Base-by-base conservation (phyloP, 2,113 vertebrate species). In the Microtus richardsoni region DNA sequence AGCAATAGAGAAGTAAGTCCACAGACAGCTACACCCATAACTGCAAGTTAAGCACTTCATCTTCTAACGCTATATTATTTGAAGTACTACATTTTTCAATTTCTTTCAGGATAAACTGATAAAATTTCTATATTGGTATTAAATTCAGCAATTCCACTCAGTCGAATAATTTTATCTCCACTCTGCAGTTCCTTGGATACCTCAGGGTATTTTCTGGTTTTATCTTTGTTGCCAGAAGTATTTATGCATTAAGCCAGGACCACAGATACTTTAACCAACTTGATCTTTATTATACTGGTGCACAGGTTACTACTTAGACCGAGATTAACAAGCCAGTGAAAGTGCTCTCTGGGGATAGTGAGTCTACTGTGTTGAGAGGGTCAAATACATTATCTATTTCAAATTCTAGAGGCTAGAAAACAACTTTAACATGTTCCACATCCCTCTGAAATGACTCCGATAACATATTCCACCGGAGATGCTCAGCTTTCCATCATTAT, bases 81-180 rank as follows among this genome's bases (percentile, higher is more conserved):
- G 93, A 96, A 93, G 93, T 88, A 96, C 70, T 95, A 89, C 64
- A 95, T 89, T 96, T 96, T 97, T 93, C 95, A 93, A 96, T 97
- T 98, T 96, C 91, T 95, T 96, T 96, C 92, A 95, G 88, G 88
- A 93, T 97, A 97, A 97, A 97, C 85, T 97, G 97, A 96, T 97
- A 96, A 95, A 91, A 95, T 87, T 92, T 97, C 68, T 95, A 95
- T 92, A 95, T 96, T 97, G 93, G 70, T 79, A 71, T 95, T 97
- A 96, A 97, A 96, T 96, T 97, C 94, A 92, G 78, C 92, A 96
- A 47, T 97, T 95, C 74, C 36, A 84, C 80, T 87, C 96, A 95
- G 97, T 80, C 93, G 70, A 97, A 97, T 96, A 98, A 95, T 97
- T 98, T 97, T 96, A 96, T 96, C 88, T 96, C 78, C 78, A 83